Percentiles rank a stretch among this genome's conserved stretches.
Evolutionary conservation across 2,888 invertebrate genomes (phyloP).

Genomic region (Chirona hameri): DNA sequence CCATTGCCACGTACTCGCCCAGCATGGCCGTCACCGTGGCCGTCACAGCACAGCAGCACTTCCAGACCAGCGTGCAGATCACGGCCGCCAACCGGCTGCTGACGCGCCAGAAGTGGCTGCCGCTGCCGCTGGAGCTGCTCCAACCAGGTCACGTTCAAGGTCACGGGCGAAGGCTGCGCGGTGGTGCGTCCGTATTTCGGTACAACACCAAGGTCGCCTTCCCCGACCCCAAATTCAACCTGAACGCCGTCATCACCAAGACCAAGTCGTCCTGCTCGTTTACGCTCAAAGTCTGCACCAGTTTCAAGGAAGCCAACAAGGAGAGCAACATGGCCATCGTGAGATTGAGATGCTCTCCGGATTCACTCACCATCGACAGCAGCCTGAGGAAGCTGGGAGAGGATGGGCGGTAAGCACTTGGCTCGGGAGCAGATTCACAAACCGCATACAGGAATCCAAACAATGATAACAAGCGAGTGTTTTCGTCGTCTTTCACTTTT

Average conservation of each 20-base stretch:
- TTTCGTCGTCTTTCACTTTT: no score
- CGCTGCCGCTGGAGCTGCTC: background rate
- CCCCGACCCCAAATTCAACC: slow-evolving; percentile 50
- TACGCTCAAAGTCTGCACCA: slow-evolving; percentile 14
- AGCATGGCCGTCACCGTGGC: background rate
- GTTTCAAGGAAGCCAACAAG: slow-evolving; percentile 46
- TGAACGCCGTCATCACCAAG: background rate
- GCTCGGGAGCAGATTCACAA: no score
- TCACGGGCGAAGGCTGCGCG: slow-evolving; percentile 29
- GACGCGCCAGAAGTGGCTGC: background rate
- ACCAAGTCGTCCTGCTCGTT: background rate
- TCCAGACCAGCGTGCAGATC: background rate
- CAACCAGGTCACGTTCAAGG: background rate
- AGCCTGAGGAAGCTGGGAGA: slow-evolving; percentile 23
- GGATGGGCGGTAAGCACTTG: background rate
- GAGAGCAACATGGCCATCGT: slow-evolving; percentile 56
- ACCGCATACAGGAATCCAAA: no score
- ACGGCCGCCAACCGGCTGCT: background rate
- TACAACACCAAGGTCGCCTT: slow-evolving; percentile 54
- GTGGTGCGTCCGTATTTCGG: slow-evolving; percentile 49
- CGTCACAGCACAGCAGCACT: background rate
- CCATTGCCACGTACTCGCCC: background rate
- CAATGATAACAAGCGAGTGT: no score
- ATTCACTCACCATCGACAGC: slow-evolving; percentile 41
- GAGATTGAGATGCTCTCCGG: slow-evolving; percentile 47